phyloP scores from a whole-genome alignment of 2,797 vertebrate genomes.

The Otolemur crassicaudatus region DNA sequence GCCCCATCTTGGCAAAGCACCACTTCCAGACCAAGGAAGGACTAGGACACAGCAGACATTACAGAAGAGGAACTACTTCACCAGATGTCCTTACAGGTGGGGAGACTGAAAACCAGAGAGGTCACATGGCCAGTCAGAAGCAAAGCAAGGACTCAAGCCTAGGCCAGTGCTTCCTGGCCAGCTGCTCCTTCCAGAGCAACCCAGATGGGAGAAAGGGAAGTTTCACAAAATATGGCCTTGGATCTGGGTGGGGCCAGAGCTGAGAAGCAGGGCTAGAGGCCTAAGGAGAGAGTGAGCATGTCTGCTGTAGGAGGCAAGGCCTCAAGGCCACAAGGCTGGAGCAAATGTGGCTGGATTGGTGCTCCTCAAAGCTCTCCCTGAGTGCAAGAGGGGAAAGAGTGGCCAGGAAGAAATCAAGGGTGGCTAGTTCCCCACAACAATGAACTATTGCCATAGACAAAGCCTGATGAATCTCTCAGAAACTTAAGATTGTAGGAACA shows the following conservation, averaged over 20 bases:
- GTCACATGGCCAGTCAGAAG: neutral
- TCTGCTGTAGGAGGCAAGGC: accelerated
- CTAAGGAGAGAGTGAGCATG: accelerated
- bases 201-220: neutral
- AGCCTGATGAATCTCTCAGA: neutral
- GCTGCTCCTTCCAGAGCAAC: neutral
- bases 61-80: neutral
- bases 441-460: neutral
- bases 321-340: accelerated
- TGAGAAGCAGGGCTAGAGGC: too few relatives aligned
- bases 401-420: accelerated
- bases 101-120: neutral
- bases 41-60: neutral
- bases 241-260: neutral
- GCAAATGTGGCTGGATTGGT: neutral
- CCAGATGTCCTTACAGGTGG: neutral
- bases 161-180: neutral
- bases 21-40: neutral
- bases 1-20: neutral
- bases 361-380: too few relatives aligned
- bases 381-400: neutral
- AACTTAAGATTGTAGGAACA: neutral
- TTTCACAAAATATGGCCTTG: neutral
- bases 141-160: neutral
- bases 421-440: neutral